Base-by-base conservation (phyloP, 2,113 vertebrate genomes). In the Mionectes macconnelli region DNA sequence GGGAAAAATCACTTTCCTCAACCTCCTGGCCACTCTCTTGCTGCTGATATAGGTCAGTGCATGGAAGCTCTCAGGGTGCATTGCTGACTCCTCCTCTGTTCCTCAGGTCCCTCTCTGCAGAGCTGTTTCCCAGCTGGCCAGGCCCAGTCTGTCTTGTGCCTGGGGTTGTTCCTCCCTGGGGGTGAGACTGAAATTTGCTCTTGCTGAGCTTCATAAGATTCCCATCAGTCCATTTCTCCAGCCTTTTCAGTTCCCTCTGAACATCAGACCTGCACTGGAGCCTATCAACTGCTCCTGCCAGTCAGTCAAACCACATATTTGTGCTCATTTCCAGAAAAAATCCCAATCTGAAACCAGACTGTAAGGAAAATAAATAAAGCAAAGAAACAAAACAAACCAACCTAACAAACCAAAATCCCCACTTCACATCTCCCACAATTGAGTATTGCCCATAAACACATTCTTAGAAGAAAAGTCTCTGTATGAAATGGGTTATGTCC, bases 241-340 rank as follows among this genome's bases (percentile, higher is more conserved):
- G 10, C 6, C 12, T 90, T 22, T 50, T 8, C 47, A 59, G 28
- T 12, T 89, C n/a, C 13, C 21, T 72, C 57, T 75, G 47, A 79
- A 72, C 10, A 20, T 24, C 35, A 75, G 35, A 62, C 14, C 14
- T 79, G 39, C 14, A 40, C 30, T 85, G 67, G 30, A 82, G 5
- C 23, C 25, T 40, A 30, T n/a, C 2, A 3, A 3, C 10, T 2
- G 3, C 30, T 72, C 5, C 7, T 0, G 0, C 12, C 39, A 56
- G 15, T 53, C 45, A 45, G 37, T 24, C 12, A 33, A 79, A n/a
- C 5, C 23, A 10, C 1, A 1, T 50, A 8, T 57, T 76, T 70
- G 11, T 37, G 10, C 30, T 72, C 18, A 24, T n/a, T 80, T 24
- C 12, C 28, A 44, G 27, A 35, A 68, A 83, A 70, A 64, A 49